Evolutionary conservation across 2,888 invertebrate species (phyloP), one percentile per base, ranked within the genome.

Genomic region (Caenorhabditis becei): DNA sequence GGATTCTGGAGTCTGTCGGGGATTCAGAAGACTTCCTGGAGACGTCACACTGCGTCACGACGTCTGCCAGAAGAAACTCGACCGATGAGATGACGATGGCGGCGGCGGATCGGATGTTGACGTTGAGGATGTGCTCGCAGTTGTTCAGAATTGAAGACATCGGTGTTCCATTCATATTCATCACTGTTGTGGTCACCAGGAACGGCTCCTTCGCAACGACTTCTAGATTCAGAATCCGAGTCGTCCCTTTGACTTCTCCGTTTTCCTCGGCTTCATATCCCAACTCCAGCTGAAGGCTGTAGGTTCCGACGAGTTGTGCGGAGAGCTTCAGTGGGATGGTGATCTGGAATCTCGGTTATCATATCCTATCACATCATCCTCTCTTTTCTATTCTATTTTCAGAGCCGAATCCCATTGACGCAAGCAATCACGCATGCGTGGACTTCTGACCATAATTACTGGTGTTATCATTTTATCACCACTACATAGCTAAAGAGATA

Each of bases 131-230:
- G 59, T 87, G 85, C n/a, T 79, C 77, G 28, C 80, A 82, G 65
- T 83, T 77, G 59, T 85, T 85, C 56, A 87, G 72, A 18, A 87
- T 67, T 16, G 85, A 69, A 10, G 63, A 28, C 62, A 87, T 82
- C 8, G 86, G 85, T 11, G 85, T 79, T 20, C 85, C 86, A 58
- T 84, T 84, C 67, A 83, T 82, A 20, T 83, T 85, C 41, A 85
- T 41, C 7, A 86, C 72, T 1, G 53, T 53, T 26, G 83, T 82
- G n/a, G 44, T 67, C 35, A 85, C 75, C 0, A 67, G 14, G 56
- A 86, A 86, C 24, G 86, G 85, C 16, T 85, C 85, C 20, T 79
- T 82, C 5, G 86, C 85, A 1, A 20, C 16, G 1, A 86, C 82
- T 3, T 49, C 51, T 3, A 86, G 67, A 28, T 59, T 61, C 2